A percentile compares a stretch with the other conserved stretches of the same genome.
Conservation (phyloP, 2,113 vertebrate genomes). For the Sorex araneus region DNA sequence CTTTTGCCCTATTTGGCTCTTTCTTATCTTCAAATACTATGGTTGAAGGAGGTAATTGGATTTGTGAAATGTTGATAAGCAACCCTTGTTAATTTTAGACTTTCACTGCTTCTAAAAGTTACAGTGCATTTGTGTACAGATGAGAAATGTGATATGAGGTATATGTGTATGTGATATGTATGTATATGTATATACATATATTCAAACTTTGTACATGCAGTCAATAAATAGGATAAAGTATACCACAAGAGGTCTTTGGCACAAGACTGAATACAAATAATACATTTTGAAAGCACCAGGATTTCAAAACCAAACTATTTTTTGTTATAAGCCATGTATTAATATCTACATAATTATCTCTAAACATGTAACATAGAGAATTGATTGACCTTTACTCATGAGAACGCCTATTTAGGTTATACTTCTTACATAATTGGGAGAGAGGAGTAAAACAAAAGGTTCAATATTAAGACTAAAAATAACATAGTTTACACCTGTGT, state of each 20-base stretch:
- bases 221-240: background rate
- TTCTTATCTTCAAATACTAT: background rate
- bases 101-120: background rate
- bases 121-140: background rate
- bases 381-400: too few relatives aligned
- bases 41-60: too few relatives aligned
- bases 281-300: background rate
- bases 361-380: too few relatives aligned
- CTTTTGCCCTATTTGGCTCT: background rate
- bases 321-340: too few relatives aligned
- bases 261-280: background rate
- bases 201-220: background rate
- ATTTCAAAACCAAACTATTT: background rate
- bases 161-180: too few relatives aligned
- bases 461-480: conserved; percentile 4
- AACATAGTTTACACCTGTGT: background rate
- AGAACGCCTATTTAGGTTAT: background rate
- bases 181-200: too few relatives aligned
- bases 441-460: background rate
- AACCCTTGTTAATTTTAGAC: background rate
- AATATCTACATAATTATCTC: too few relatives aligned
- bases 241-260: background rate
- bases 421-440: background rate
- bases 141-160: too few relatives aligned
- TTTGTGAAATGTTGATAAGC: background rate